Base-by-base conservation (phyloP, 2,888 invertebrate species). In the Salpingus planirostris region DNA sequence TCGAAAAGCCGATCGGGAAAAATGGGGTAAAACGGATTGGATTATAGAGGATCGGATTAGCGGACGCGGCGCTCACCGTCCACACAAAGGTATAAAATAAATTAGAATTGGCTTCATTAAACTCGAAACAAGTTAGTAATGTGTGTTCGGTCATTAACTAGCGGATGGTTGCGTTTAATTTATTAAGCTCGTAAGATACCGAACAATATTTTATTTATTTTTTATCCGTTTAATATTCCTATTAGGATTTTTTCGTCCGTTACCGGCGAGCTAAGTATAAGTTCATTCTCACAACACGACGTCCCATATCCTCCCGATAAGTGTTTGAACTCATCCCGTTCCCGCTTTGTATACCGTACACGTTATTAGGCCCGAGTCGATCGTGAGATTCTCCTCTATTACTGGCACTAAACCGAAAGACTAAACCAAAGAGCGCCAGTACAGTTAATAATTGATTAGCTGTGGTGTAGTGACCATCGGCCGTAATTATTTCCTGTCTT, bases 391-490 rank as follows among this genome's bases (percentile, higher is more conserved):
- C n/a, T n/a, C n/a, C n/a, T n/a, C n/a, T n/a, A n/a, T n/a, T n/a
- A n/a, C n/a, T n/a, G n/a, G n/a, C n/a, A n/a, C n/a, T n/a, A n/a
- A n/a, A n/a, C n/a, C n/a, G n/a, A 18, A 8, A 18, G 18, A 5
- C 11, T 28, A 21, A 11, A 28, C 26, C 6, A 7, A 10, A 13
- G 14, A 29, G 22, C 32, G 38, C 34, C 33, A 38, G 38, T 38
- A 38, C 35, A 38, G 35, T 40, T 40, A 32, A 28, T 39, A 38
- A 38, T 38, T 38, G 38, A 38, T 38, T 38, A 35, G 34, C 33
- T 29, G 33, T 40, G 33, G 33, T 11, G 10, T 30, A n/a, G n/a
- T n/a, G n/a, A n/a, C n/a, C n/a, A n/a, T n/a, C n/a, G 27, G 28
- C 40, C 18, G 26, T 40, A 40, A 40, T 36, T 33, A 31, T 31